Conservation (phyloP, 2,888 invertebrate species). For the Standfussiana lucernea region DNA sequence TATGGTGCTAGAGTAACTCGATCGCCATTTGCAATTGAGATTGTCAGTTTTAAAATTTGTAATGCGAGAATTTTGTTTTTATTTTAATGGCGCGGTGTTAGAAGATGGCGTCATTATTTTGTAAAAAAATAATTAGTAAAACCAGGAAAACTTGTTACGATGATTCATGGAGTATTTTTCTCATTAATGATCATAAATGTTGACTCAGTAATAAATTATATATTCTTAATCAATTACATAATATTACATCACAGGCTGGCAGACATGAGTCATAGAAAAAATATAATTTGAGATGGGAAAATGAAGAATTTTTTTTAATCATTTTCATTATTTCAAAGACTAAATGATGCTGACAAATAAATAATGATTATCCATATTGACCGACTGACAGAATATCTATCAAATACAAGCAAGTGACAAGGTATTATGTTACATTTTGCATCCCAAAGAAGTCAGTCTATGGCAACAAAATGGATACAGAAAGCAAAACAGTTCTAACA, state of each 20-base stretch:
- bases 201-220: slow-evolving; percentile 29
- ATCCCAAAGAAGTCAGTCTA: not conserved
- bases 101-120: not conserved
- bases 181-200: not conserved
- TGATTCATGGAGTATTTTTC: slow-evolving; percentile 22
- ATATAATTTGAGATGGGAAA: not conserved
- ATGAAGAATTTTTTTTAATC: not conserved
- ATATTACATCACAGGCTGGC: not conserved
- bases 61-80: slow-evolving; percentile 12
- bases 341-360: not conserved
- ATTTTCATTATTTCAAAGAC: not conserved
- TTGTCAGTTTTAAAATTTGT: slow-evolving; percentile 25
- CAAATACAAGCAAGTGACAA: not conserved
- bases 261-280: not conserved
- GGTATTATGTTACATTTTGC: not conserved
- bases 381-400: not conserved
- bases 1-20: not conserved
- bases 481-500: slow-evolving; percentile 16
- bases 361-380: not conserved
- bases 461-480: not conserved
- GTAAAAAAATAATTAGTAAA: not conserved
- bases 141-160: not conserved
- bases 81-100: not conserved
- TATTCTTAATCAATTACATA: slow-evolving; percentile 19
- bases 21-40: slow-evolving; percentile 30